These are phyloP conservation scores for Gopherus evgoodei DNA, from an alignment of 2,113 vertebrate genomes.

Conservation along the genomic window DNA sequence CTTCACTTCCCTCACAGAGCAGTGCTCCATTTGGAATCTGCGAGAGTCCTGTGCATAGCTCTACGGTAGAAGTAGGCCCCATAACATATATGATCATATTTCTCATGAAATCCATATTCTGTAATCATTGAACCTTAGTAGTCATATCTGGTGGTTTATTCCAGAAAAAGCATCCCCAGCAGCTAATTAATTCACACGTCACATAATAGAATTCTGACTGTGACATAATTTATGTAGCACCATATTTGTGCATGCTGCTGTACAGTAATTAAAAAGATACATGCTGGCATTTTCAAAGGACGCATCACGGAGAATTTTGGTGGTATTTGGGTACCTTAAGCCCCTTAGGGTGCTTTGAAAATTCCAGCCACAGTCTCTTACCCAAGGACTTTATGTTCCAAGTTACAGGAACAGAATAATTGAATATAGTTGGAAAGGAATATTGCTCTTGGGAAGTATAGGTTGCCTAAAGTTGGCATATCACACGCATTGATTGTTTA, in stretches of 20 bases:
- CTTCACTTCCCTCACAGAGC: rapidly evolving
- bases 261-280: neutral
- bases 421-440: slow-evolving; percentile 32
- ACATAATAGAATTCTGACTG: neutral
- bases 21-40: rapidly evolving
- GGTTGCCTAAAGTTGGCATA: slow-evolving; percentile 24
- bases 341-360: neutral
- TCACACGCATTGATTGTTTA: neutral
- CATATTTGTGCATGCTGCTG: rapidly evolving
- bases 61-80: neutral
- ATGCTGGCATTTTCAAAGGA: neutral
- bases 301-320: neutral
- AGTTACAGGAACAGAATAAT: neutral
- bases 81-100: neutral
- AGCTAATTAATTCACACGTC: neutral
- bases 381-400: neutral
- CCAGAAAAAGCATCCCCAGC: rapidly evolving
- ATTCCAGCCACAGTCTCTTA: rapidly evolving
- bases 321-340: neutral
- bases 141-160: neutral
- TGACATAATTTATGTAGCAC: neutral
- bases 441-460: neutral
- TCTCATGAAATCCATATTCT: neutral
- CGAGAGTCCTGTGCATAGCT: rapidly evolving
- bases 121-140: neutral